Evolutionary conservation across 2,797 vertebrate species (phyloP), one percentile per base, ranked within the genome.

Genomic region (Sebastes minor): DNA sequence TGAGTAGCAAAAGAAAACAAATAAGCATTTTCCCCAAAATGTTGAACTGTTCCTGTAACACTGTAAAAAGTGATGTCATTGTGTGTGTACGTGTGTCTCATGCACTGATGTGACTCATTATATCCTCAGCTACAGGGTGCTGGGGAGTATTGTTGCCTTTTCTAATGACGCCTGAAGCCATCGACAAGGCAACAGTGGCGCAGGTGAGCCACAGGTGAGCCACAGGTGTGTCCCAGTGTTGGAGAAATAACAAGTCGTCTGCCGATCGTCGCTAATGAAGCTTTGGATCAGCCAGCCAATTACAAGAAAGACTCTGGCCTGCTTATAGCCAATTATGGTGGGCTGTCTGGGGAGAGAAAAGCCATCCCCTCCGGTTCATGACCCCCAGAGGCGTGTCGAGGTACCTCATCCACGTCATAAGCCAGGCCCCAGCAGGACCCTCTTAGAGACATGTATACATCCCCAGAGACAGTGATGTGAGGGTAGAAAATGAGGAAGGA

Each of bases 131-230:
- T 23, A 23, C 23, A 23, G 23, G 23, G 23, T 23, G 23, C 23
- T 23, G 23, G 23, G 23, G 23, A 23, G 23, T 23, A 23, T 23
- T 23, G 23, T 23, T 23, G 23, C 23, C 23, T 23, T 23, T 23
- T 23, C 23, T 23, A n/a, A 95, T 94, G 94, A 95, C 69, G 92
- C 78, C 91, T 71, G 80, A 71, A 90, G 87, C 52, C 86, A 82
- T 81, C 4, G 11, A 62, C 74, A 11, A 25, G 83, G 81, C 69
- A 87, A 78, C 91, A 64, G 64, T 62, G 87, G 91, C 87, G 59
- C 89, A 89, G 91, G 87, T 49, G 46, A 20, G 46, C 18, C 57
- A 56, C 89, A 89, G 90, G 87, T 49, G 46, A 20, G 46, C 18
- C 57, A 56, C 92, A 94, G 91, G 88, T 93, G 92, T 66, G 86